Conservation (phyloP, 2,797 vertebrate genomes). For the Chelmon rostratus region DNA sequence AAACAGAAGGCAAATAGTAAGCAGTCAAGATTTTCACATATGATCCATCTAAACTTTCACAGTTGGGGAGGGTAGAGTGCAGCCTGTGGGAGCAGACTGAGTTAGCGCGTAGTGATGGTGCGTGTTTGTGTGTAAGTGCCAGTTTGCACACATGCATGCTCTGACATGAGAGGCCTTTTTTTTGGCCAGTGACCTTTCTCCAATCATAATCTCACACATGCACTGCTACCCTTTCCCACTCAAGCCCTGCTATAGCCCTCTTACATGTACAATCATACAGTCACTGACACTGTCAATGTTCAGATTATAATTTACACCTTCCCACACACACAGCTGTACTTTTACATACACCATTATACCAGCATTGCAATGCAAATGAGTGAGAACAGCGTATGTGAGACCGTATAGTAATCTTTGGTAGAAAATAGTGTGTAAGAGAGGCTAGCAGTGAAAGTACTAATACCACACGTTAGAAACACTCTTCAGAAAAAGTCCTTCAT, state of each 20-base stretch:
- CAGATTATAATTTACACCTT: neutral
- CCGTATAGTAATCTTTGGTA: neutral
- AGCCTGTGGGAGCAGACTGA: conserved; percentile 52
- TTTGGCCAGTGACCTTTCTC: neutral
- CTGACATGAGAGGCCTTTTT: conserved; percentile 5
- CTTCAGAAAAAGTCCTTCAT: too few species aligned
- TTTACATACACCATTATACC: neutral
- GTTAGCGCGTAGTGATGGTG: conserved; percentile 39
- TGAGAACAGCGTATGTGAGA: neutral
- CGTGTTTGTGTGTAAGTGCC: conserved; percentile 1
- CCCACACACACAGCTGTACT: neutral
- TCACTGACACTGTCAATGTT: neutral
- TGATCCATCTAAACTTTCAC: conserved; percentile 67
- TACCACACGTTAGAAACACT: too few species aligned
- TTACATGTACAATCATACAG: neutral
- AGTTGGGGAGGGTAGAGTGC: conserved; percentile 32
- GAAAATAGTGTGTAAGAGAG: neutral
- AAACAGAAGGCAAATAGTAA: neutral
- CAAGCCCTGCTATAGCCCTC: neutral
- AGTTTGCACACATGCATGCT: conserved; percentile 31
- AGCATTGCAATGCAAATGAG: neutral
- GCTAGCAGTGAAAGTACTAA: neutral
- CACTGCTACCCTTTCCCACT: neutral
- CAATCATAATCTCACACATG: conserved; percentile 21
- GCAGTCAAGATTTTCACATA: conserved; percentile 35